Conservation (phyloP, 2,888 invertebrate species). For the Chromoteleia sp. region DNA sequence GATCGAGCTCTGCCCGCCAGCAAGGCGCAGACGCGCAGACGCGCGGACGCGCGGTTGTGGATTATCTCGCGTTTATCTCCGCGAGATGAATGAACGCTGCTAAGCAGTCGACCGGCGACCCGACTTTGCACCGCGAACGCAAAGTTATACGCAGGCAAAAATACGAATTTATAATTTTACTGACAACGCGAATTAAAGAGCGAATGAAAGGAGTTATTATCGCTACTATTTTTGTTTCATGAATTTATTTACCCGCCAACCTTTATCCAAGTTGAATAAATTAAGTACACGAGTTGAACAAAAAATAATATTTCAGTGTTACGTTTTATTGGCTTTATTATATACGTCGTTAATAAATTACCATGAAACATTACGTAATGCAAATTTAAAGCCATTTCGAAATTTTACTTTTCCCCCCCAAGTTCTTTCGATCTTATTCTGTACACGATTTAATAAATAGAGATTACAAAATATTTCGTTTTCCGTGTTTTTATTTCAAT, state of each 20-base stretch:
- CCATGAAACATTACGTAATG: too few relatives aligned
- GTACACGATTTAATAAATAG: too few relatives aligned
- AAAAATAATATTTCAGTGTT: too few relatives aligned
- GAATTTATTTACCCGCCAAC: background rate
- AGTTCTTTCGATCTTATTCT: too few relatives aligned
- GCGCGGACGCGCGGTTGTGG: constrained; percentile 74
- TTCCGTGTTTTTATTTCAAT: too few relatives aligned
- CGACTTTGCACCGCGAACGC: constrained; percentile 23
- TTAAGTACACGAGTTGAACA: too few relatives aligned
- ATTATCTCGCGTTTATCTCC: constrained; percentile 76
- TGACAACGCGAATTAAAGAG: constrained; percentile 46
- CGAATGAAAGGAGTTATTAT: constrained; percentile 26
- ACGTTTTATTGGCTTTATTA: too few relatives aligned
- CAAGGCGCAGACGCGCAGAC: constrained; percentile 67
- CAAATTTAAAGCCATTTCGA: too few relatives aligned
- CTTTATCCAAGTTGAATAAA: constrained; percentile 10
- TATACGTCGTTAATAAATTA: too few relatives aligned
- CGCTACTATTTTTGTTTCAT: background rate
- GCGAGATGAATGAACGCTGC: constrained; percentile 77
- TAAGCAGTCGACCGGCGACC: constrained; percentile 53
- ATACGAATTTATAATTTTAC: constrained; percentile 42
- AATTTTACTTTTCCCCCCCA: too few relatives aligned
- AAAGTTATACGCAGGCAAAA: constrained; percentile 13
- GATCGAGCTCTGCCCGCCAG: constrained; percentile 16
- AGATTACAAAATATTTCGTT: too few relatives aligned